These are phyloP conservation scores for Oryzias curvinotus DNA, from an alignment of 2,113 vertebrate species.

Conservation along the genomic window DNA sequence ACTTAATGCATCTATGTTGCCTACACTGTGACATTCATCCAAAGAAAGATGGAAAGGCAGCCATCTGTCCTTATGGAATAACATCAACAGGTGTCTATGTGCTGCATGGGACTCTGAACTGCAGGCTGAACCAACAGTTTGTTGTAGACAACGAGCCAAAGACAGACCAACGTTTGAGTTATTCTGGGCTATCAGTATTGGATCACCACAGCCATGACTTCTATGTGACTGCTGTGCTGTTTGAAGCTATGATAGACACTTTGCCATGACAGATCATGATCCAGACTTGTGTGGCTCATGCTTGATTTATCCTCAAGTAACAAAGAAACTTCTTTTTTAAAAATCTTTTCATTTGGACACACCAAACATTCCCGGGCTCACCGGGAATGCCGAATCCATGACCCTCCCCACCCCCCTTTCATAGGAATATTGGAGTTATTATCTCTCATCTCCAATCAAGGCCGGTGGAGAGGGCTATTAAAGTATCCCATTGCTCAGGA, in stretches of 20 bases:
- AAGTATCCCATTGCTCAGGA: slow-evolving; percentile 77
- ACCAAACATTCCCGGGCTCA: slow-evolving; percentile 57
- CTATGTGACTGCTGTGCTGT: slow-evolving; percentile 7
- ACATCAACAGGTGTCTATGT: too few relatives aligned
- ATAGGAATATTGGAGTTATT: slow-evolving; percentile 72
- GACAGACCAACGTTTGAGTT: slow-evolving; percentile 34
- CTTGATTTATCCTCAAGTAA: slow-evolving; percentile 56
- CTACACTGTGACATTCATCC: slow-evolving; percentile 21
- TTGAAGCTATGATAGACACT: not conserved
- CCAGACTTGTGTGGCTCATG: slow-evolving; percentile 25
- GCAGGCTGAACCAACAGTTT: slow-evolving; percentile 75
- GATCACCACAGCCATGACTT: slow-evolving; percentile 36
- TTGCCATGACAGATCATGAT: slow-evolving; percentile 33
- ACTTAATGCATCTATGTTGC: slow-evolving; percentile 28
- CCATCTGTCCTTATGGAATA: too few relatives aligned
- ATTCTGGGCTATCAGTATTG: slow-evolving; percentile 43
- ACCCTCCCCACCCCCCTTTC: slow-evolving; percentile 16
- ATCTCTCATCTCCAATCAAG: slow-evolving; percentile 77
- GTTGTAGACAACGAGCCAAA: slow-evolving; percentile 9
- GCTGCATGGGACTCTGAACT: slow-evolving; percentile 70
- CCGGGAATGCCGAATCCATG: slow-evolving; percentile 30
- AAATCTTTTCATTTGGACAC: slow-evolving; percentile 48
- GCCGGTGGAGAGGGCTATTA: slow-evolving; percentile 69
- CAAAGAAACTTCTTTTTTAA: slow-evolving; percentile 51
- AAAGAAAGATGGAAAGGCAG: slow-evolving; percentile 4